A percentile compares a stretch with the other conserved stretches of the same genome.
Conservation (phyloP, 2,113 vertebrate species). For the Nycticryphes semicollaris region DNA sequence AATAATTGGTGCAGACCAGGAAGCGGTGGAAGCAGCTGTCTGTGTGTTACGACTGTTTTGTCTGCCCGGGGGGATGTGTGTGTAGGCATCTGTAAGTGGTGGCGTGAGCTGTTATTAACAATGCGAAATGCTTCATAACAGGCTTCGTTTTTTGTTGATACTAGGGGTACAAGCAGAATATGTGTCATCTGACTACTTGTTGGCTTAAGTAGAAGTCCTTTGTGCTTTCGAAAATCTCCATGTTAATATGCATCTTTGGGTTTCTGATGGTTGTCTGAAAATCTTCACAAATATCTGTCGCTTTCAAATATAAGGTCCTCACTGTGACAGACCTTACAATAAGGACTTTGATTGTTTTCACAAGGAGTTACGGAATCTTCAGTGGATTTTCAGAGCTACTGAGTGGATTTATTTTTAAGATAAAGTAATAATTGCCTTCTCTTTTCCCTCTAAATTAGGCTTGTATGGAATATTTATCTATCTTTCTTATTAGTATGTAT, state of each 20-base stretch:
- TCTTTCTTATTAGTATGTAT: not conserved
- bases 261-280: not conserved
- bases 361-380: not conserved
- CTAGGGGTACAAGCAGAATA: not conserved
- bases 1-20: not conserved
- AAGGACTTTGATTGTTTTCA: not conserved
- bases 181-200: not conserved
- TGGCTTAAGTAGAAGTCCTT: not conserved
- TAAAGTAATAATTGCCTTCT: not conserved
- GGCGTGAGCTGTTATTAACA: not conserved
- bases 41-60: not conserved
- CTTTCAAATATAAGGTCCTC: not conserved
- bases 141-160: not conserved
- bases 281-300: not conserved
- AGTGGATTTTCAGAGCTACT: not conserved
- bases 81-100: not conserved
- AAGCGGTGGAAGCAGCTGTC: not conserved
- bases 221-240: not conserved
- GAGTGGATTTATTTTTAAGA: not conserved
- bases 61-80: not conserved
- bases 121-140: accelerated
- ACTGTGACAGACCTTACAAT: not conserved
- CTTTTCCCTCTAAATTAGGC: not conserved
- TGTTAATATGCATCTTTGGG: not conserved
- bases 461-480: not conserved